Evolutionary conservation across 2,797 vertebrate species (phyloP).

Genomic region (Smutsia temminckii): DNA sequence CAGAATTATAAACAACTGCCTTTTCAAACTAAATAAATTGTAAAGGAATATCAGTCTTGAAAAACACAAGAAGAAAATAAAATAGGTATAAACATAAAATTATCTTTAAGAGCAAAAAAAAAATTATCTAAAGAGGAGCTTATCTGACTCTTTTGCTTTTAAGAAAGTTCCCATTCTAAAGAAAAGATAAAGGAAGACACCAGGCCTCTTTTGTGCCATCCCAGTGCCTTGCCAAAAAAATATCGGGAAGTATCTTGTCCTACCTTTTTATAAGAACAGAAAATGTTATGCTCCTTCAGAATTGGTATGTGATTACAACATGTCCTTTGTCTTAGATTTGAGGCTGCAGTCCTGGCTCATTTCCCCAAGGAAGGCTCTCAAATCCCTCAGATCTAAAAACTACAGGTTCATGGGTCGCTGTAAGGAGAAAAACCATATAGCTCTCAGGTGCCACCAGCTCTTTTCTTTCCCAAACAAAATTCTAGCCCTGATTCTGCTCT

Average conservation of each 20-base stretch:
- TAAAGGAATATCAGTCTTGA: slow-evolving; percentile 1
- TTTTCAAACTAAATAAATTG: background rate
- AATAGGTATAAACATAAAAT: background rate
- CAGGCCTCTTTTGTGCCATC: background rate
- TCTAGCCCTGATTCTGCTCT: background rate
- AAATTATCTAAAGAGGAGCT: background rate
- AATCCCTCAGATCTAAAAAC: background rate
- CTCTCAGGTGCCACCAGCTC: background rate
- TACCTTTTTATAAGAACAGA: background rate
- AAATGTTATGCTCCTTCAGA: background rate
- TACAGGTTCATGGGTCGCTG: background rate
- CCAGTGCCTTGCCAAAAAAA: background rate
- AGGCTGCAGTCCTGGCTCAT: background rate
- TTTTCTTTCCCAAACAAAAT: background rate
- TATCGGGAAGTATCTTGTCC: background rate
- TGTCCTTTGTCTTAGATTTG: background rate
- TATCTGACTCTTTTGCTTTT: background rate
- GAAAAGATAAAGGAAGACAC: background rate
- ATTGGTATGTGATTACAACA: background rate
- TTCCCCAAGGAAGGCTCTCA: background rate
- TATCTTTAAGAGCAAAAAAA: background rate
- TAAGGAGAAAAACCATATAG: background rate
- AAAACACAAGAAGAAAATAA: background rate
- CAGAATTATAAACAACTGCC: slow-evolving; percentile 10
- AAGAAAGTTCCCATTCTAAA: background rate